Evolutionary conservation across 1,140 invertebrate species (phyloP).

Genomic region (Monochamus saltuarius): DNA sequence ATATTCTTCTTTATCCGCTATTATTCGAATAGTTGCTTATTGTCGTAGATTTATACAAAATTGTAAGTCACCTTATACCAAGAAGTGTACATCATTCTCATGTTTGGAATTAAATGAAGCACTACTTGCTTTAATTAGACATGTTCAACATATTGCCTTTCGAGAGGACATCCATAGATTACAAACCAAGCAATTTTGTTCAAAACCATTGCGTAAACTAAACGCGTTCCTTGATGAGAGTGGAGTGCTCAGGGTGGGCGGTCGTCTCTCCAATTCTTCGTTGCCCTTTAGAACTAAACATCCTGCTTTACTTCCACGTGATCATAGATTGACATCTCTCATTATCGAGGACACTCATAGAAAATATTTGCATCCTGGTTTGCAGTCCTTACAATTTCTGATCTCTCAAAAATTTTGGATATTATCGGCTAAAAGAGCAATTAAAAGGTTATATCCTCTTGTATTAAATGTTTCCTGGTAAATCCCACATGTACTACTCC

Average conservation of each 20-base stretch:
- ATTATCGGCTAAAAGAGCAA: background rate
- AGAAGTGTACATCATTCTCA: too few relatives aligned
- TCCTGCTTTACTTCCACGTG: constrained; percentile 11
- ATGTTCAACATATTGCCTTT: constrained; percentile 6
- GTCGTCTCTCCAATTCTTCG: constrained; percentile 28
- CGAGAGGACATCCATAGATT: background rate
- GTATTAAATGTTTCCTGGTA: constrained; percentile 2
- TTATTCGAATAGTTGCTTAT: background rate
- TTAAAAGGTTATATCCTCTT: constrained; percentile 8
- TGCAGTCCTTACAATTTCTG: constrained; percentile 11
- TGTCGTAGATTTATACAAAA: too few relatives aligned
- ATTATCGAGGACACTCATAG: constrained; percentile 11
- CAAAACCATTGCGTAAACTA: too few relatives aligned
- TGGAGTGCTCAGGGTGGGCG: constrained; percentile 13
- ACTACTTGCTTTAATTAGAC: background rate
- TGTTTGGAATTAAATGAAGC: background rate
- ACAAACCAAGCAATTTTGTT: too few relatives aligned
- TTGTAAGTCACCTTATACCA: too few relatives aligned
- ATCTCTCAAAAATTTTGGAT: constrained; percentile 19
- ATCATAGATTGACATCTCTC: constrained; percentile 6
- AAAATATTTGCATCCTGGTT: constrained; percentile 17
- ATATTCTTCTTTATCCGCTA: background rate
- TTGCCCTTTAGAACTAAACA: constrained; percentile 19
- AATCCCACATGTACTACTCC: constrained; percentile 4
- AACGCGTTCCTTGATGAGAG: too few relatives aligned